Base-by-base conservation (phyloP, 2,113 vertebrate species). In the Macrotis lagotis region DNA sequence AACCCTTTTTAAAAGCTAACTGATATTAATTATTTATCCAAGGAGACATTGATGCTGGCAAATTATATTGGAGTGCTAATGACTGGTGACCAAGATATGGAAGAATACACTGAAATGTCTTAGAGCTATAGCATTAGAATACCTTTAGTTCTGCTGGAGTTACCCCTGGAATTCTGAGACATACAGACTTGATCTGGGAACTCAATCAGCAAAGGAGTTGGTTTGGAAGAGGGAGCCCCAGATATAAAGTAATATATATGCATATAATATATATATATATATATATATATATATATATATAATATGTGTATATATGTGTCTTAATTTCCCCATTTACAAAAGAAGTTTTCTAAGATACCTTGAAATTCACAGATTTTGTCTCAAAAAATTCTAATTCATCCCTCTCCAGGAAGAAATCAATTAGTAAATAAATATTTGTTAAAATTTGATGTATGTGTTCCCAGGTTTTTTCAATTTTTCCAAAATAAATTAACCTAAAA, bases 401-500 rank as follows among this genome's bases (percentile, higher is more conserved):
- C 31, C 28, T 37, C 19, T n/a, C 31, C 59, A 74, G 8, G 37
- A 74, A n/a, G 59, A 74, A 74, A 0, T n/a, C 59, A 74, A 19
- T 74, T 37, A 74, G 59, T n/a, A 59, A 28, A 91, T 3, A 25
- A 49, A 4, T 51, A 44, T 50, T 92, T 83, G n/a, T 91, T 90
- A 88, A 66, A 88, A 47, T 51, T 59, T 59, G 25, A 22, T 48
- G 2, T 31, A 7, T 37, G 0, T 28, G 49, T 11, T 83, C 24
- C 8, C 49, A 91, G 51, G 25, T 31, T 94, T 92, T 94, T 19
- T 49, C 92, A 37, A 92, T 83, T 8, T 93, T 96, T 90, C 28
- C 89, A 95, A 52, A 92, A 93, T 90, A 93, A 93, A 90, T 51
- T 16, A 55, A 88, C 12, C 48, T 25, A 44, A 22, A 31, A 51